Evolutionary conservation across 2,797 vertebrate genomes (phyloP), one percentile per base, ranked within the genome.

Genomic region (Gymnothorax javanicus): DNA sequence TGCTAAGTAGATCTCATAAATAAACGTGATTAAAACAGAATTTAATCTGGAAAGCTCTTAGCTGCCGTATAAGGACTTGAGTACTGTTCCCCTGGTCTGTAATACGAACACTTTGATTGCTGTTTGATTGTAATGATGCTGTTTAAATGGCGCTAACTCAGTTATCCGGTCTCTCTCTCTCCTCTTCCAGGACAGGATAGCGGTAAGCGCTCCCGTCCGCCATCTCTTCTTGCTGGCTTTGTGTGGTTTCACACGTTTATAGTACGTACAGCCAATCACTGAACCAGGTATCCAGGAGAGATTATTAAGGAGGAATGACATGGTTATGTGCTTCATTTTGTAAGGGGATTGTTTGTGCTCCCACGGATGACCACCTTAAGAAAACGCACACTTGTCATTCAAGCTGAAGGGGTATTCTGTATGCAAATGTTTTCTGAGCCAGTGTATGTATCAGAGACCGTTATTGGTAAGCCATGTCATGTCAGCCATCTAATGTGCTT

Each of bases 181-280:
- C 91, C 90, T 92, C 89, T 91, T 93, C 89, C 91, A 96, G 95
- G 94, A 96, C 89, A 94, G 90, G 90, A 92, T 93, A 89, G 94
- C 94, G 90, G 95, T 95, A 93, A 93, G 94, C 93, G 59, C 56
- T 79, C 8, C 23, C 59, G n/a, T 20, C 73, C 20, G 27, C 52
- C 33, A n/a, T 50, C 43, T 59, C 2, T 77, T 20, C 62, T n/a
- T 84, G n/a, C 73, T 43, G 8, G 1, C 23, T 20, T n/a, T 69
- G 6, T 69, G 7, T 5, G 7, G 17, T 69, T 43, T 69, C 67
- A 1, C 69, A 2, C 64, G 0, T 69, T 69, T 69, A 69, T 33
- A 15, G 60, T 62, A 11, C 11, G 12, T 11, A n/a, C 57, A 23
- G 23, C 20, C 2, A 86, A 20, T 17, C 75, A 27, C 75, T 23